These are phyloP conservation scores for Schizothorax lantsangensis DNA, from an alignment of 2,797 vertebrate genomes.

Conservation along the genomic window DNA sequence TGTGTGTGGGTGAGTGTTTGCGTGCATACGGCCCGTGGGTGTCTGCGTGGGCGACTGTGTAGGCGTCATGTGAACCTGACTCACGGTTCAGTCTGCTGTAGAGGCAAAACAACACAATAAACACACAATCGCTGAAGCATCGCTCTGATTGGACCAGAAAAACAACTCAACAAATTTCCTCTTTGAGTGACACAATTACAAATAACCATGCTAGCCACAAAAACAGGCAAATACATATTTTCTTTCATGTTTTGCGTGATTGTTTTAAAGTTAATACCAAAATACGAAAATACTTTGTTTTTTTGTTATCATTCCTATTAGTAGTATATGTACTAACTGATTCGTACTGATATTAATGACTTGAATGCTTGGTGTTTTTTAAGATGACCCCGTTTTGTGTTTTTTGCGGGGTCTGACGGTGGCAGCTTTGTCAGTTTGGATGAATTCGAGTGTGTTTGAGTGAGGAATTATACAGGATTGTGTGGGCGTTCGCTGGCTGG, in stretches of 20 bases:
- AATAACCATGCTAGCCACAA: not conserved
- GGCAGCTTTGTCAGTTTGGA: slow-evolving; percentile 15
- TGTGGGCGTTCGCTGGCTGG: slow-evolving; percentile 77
- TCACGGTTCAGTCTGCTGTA: slow-evolving; percentile 57
- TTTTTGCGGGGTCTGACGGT: not conserved
- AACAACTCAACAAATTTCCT: not conserved
- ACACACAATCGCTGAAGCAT: slow-evolving; percentile 37
- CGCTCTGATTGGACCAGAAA: slow-evolving; percentile 1
- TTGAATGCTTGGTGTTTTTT: not conserved
- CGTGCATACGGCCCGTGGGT: slow-evolving; percentile 22
- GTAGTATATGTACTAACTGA: not conserved
- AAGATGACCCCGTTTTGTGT: not conserved
- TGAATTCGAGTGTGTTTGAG: slow-evolving; percentile 38
- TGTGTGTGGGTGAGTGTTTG: not conserved
- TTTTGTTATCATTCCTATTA: not conserved
- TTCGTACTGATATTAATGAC: not conserved
- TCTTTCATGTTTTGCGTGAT: not conserved
- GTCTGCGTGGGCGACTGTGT: slow-evolving; percentile 45
- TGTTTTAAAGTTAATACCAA: not conserved
- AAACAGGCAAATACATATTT: not conserved
- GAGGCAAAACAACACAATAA: slow-evolving; percentile 55
- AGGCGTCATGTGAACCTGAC: slow-evolving; percentile 60
- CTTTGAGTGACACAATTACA: not conserved
- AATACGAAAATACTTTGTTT: too few species aligned
- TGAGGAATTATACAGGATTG: slow-evolving; percentile 59